Evolutionary conservation across 1,140 invertebrate species (phyloP).

Genomic region (Pseudomyrmex cubaensis): DNA sequence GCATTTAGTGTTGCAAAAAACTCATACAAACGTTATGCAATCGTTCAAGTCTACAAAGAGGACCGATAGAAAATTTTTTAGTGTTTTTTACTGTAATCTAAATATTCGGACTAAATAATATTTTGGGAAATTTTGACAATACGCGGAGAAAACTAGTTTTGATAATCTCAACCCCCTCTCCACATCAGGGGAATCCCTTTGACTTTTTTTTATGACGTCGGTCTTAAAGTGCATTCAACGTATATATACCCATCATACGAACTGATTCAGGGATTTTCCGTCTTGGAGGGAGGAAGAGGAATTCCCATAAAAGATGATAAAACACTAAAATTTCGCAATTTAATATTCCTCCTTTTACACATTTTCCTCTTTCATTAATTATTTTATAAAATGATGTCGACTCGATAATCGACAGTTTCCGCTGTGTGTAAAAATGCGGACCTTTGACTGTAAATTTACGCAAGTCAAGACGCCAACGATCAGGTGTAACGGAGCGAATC

Average conservation of each 20-base stretch:
- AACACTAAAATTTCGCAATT: constrained; percentile 7
- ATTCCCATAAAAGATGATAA: not conserved
- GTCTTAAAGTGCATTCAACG: constrained; percentile 9
- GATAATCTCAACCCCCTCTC: not conserved
- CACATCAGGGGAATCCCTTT: not conserved
- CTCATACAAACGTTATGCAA: not conserved
- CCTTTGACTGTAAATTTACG: no score
- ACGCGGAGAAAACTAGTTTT: not conserved
- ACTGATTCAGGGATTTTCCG: constrained; percentile 12
- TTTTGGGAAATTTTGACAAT: not conserved
- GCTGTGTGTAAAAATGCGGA: no score
- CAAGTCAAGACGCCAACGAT: not conserved
- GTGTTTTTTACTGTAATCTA: no score
- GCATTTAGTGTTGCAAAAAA: not conserved
- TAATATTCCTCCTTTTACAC: not conserved
- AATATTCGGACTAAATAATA: no score
- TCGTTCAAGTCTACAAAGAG: no score
- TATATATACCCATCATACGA: not conserved
- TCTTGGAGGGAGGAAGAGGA: not conserved
- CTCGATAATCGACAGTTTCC: not conserved
- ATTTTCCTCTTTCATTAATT: not conserved
- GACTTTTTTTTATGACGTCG: not conserved
- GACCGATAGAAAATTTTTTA: no score
- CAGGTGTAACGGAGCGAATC: not conserved
- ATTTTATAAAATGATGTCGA: not conserved